Conservation (phyloP, 2,797 vertebrate genomes). For the Hydrocynus forskahlii region DNA sequence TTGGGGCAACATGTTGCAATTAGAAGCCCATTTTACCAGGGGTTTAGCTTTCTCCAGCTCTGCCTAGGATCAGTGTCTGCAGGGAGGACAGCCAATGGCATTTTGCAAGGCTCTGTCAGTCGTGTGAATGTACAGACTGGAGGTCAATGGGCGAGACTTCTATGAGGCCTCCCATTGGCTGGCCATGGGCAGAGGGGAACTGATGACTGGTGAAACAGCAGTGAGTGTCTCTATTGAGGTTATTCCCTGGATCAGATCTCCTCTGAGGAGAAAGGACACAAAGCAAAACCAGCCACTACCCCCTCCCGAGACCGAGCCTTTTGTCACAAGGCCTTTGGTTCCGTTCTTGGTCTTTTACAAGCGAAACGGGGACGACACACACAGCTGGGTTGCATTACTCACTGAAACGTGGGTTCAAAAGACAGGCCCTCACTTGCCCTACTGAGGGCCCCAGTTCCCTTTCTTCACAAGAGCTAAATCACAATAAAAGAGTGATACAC, state of each 20-base stretch:
- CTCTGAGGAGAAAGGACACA: constrained; percentile 42
- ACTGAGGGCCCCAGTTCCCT: constrained; percentile 22
- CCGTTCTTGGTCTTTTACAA: constrained; percentile 21
- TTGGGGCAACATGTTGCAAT: constrained; percentile 58
- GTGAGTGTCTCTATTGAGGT: constrained; percentile 57
- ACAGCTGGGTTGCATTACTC: constrained; percentile 59
- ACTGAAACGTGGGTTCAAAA: constrained; percentile 49
- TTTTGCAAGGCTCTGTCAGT: constrained; percentile 43
- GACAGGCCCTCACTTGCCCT: constrained; percentile 21
- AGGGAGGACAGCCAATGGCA: constrained; percentile 32
- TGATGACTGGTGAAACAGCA: constrained; percentile 54
- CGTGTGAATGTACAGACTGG: constrained; percentile 2
- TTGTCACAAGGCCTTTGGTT: constrained; percentile 45
- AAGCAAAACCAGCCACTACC: constrained; percentile 18
- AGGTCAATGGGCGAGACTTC: constrained; percentile 48
- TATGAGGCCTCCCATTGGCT: constrained; percentile 55
- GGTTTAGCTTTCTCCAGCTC: constrained; percentile 37
- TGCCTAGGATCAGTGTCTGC: constrained; percentile 44
- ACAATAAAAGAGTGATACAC: constrained; percentile 33
- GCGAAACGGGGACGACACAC: constrained; percentile 26
- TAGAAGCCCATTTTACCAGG: constrained; percentile 34
- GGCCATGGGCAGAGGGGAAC: constrained; percentile 55
- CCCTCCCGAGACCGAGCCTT: constrained; percentile 27
- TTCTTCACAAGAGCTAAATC: constrained; percentile 36
- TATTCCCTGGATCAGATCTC: constrained; percentile 51